Base-by-base conservation (phyloP, 2,113 vertebrate species). In the Dipodomys spectabilis region DNA sequence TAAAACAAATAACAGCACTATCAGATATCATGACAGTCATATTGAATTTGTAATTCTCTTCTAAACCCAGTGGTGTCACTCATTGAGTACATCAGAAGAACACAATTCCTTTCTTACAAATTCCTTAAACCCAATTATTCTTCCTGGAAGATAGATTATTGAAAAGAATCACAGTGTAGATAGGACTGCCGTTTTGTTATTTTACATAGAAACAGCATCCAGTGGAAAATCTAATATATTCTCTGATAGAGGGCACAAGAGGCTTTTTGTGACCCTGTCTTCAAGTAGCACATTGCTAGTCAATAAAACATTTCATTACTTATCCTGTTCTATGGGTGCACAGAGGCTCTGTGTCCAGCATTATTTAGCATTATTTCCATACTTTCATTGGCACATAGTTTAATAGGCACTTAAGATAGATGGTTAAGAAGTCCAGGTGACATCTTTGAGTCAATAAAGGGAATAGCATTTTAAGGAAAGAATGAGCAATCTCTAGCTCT, bases 401-500 rank as follows among this genome's bases (percentile, higher is more conserved):
- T 95, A 97, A 96, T 96, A 93, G 94, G 90, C 88, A 86, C 15
- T 68, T 93, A 83, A 95, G 91, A 96, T 96, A 94, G 91, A 96
- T 0, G 2, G 73, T 71, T 89, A 95, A 91, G 84, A 85, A 85
- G 72, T 53, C 32, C 82, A 82, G 84, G 85, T 96, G 95, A 95
- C 96, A 95, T 94, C 87, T 95, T 96, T 87, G 94, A 94, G 94
- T 96, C 93, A 96, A 96, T 95, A 97, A 97, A 95, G 79, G 80
- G 78, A 95, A 80, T 18, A 45, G 39, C 20, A 3, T 78, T 97
- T 95, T 92, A 94, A 95, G 88, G 96, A 90, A 96, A 80, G 74
- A 90, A 96, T 84, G 93, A 90, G 35, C 30, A 95, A 95, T 92
- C 19, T 7, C 79, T 85, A 88, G 82, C 82, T 90, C 4, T 83